phyloP scores from a whole-genome alignment of 1,140 invertebrate genomes.

The Manduca sexta region DNA sequence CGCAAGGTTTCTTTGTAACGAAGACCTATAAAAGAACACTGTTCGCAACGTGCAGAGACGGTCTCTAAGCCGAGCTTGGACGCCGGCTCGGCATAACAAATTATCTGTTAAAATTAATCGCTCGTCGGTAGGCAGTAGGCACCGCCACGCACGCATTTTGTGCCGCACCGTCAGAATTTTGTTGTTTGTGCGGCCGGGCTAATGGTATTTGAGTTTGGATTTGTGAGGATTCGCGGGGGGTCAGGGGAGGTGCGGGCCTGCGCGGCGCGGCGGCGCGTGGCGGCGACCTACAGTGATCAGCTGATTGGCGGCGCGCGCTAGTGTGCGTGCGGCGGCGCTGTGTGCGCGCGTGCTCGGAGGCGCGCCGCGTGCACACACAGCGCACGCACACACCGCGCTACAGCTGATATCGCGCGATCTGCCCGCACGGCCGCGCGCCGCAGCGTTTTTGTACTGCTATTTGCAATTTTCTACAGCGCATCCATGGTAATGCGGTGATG shows the following conservation, averaged over 20 bases:
- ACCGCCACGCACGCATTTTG: too few relatives aligned
- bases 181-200: too few relatives aligned
- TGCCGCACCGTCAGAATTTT: too few relatives aligned
- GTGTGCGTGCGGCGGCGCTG: conserved; percentile 19
- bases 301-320: conserved; percentile 48
- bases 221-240: neutral
- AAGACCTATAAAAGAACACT: neutral
- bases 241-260: neutral
- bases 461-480: too few relatives aligned
- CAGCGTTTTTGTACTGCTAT: neutral
- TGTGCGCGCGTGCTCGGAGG: conserved; percentile 6
- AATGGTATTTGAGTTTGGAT: neutral
- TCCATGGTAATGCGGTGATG: too few relatives aligned
- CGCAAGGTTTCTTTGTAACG: neutral
- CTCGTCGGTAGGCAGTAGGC: too few relatives aligned
- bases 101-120: too few relatives aligned
- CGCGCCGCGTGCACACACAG: conserved; percentile 5
- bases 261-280: conserved; percentile 17
- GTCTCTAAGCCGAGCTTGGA: too few relatives aligned
- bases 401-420: conserved; percentile 5
- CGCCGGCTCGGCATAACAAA: too few relatives aligned
- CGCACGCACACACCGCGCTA: conserved; percentile 3
- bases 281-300: conserved; percentile 50
- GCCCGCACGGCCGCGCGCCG: conserved; percentile 1
- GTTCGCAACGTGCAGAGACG: neutral